Conservation (phyloP, 2,113 vertebrate genomes). For the Coracopsis vasa region DNA sequence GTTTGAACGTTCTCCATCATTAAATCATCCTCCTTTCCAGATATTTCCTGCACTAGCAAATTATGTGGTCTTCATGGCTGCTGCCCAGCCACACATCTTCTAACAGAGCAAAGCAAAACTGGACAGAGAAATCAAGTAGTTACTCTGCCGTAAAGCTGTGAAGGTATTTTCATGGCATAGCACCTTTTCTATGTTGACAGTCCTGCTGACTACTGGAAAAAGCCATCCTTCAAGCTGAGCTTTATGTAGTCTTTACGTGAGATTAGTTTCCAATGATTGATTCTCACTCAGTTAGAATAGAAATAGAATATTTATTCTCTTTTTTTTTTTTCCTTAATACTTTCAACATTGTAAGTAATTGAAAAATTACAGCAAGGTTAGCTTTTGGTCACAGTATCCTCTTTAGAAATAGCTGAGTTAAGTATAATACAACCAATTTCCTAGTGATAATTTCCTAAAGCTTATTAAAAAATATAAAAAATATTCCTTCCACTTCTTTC, state of each 20-base stretch:
- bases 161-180: not conserved
- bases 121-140: not conserved
- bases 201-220: not conserved
- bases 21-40: not conserved
- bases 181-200: not conserved
- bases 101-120: not conserved
- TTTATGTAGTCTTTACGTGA: not conserved
- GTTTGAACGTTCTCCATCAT: not conserved
- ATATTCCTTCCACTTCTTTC: not conserved
- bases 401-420: not conserved
- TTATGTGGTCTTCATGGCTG: not conserved
- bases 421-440: not conserved
- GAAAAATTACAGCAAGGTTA: not conserved
- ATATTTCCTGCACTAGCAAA: not conserved
- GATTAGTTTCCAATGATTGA: not conserved
- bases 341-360: not conserved
- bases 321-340: not conserved
- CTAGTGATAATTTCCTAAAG: not conserved
- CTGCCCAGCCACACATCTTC: not conserved
- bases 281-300: not conserved
- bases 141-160: not conserved
- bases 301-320: not conserved
- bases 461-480: not conserved
- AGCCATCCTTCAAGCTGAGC: not conserved
- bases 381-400: not conserved